phyloP scores from a whole-genome alignment of 2,888 invertebrate genomes.

The Petrophora chlorosata region DNA sequence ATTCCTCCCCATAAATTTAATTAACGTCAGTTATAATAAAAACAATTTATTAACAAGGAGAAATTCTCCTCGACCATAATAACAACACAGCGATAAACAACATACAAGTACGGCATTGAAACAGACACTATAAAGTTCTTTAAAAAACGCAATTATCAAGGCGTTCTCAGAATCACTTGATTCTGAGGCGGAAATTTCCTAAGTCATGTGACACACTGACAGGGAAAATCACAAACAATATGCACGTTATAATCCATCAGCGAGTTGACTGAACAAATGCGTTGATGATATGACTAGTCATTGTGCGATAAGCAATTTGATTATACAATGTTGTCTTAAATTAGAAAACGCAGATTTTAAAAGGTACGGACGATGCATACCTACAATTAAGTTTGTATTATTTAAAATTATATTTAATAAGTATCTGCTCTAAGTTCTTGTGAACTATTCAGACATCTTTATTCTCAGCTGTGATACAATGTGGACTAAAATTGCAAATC shows the following conservation, averaged over 20 bases:
- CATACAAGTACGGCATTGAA: background rate
- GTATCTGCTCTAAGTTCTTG: too few relatives aligned
- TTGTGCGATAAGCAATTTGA: slow-evolving; percentile 18
- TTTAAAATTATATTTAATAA: too few relatives aligned
- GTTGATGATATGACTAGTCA: slow-evolving; percentile 36
- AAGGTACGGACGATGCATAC: background rate
- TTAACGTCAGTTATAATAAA: background rate
- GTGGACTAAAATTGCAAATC: too few relatives aligned
- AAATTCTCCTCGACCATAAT: background rate
- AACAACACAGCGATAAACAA: background rate
- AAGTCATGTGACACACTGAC: slow-evolving; percentile 41
- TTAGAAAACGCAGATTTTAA: slow-evolving; percentile 19
- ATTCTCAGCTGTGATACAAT: too few relatives aligned
- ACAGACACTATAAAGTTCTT: background rate
- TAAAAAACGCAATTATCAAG: background rate
- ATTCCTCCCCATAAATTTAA: background rate
- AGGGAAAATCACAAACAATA: slow-evolving; percentile 37
- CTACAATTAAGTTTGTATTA: too few relatives aligned
- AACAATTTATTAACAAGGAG: background rate
- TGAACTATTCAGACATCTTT: too few relatives aligned
- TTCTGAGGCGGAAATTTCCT: slow-evolving; percentile 50
- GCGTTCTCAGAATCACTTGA: background rate
- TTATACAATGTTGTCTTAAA: slow-evolving; percentile 19
- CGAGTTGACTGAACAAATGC: slow-evolving; percentile 51
- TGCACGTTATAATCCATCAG: slow-evolving; percentile 52